Conservation (phyloP, 1,140 invertebrate species). For the Sycophaga agraensis region DNA sequence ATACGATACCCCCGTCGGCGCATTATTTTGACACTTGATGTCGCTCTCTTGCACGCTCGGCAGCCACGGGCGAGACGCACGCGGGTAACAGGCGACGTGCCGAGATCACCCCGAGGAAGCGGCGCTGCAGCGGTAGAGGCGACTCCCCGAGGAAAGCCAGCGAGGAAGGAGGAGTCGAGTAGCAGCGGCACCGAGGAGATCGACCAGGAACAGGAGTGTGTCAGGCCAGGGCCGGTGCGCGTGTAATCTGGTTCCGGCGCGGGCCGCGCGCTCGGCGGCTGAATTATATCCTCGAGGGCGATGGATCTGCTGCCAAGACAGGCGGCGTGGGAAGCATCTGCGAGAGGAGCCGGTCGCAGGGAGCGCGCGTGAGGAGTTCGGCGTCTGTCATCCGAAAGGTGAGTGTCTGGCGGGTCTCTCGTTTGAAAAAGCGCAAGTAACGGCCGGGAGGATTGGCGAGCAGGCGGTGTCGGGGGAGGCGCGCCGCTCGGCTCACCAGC, state of each 20-base stretch:
- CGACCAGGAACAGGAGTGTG: no score
- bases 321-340: no score
- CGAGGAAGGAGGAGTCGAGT: no score
- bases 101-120: no score
- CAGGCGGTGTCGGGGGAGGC: constrained; percentile 6
- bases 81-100: neutral
- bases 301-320: neutral
- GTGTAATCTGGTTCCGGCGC: no score
- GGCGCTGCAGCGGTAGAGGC: no score
- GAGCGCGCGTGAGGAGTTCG: neutral
- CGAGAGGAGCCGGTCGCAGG: no score
- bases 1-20: constrained; percentile 1
- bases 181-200: no score
- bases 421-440: constrained; percentile 15
- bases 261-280: no score
- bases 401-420: neutral
- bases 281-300: no score
- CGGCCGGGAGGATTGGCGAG: constrained; percentile 6
- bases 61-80: neutral
- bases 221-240: no score
- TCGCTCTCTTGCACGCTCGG: neutral
- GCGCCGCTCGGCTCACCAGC: constrained; percentile 6
- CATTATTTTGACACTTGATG: constrained; percentile 24
- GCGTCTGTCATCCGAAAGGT: neutral
- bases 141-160: no score